Conservation (phyloP, 2,888 invertebrate genomes). For the Drosophila buzzatii region DNA sequence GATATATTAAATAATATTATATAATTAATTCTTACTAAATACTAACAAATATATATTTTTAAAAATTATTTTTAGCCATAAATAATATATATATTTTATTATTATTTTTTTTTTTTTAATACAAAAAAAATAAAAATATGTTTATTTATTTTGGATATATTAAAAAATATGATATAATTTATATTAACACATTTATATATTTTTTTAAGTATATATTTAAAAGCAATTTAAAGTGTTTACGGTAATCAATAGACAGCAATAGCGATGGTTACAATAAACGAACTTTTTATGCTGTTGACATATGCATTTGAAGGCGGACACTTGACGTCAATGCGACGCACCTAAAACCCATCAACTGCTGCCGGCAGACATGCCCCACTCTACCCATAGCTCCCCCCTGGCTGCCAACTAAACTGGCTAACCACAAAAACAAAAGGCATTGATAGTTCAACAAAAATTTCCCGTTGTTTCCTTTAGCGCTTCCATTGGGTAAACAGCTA, state of each 20-base stretch:
- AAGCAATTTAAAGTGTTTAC: background rate
- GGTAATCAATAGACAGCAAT: background rate
- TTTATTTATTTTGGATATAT: no score
- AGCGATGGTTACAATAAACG: constrained; percentile 8
- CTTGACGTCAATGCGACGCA: constrained; percentile 53
- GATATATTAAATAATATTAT: no score
- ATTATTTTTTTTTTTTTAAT: no score
- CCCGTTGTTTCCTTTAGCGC: constrained; percentile 62
- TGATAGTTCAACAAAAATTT: constrained; percentile 29
- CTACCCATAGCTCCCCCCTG: no score
- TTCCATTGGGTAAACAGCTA: constrained; percentile 55
- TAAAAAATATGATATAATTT: background rate
- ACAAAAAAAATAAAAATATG: no score
- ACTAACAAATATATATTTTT: background rate
- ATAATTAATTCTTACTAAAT: no score
- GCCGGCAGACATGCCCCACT: background rate
- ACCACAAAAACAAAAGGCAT: constrained; percentile 54
- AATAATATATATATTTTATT: no score
- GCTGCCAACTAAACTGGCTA: constrained; percentile 4
- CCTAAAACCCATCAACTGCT: constrained; percentile 41
- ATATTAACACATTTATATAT: background rate
- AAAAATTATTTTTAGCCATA: no score
- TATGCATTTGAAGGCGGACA: constrained; percentile 3
- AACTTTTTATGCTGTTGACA: constrained; percentile 25
- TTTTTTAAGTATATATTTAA: background rate